These are phyloP conservation scores for Caenorhabditis virilis DNA, from an alignment of 2,888 invertebrate genomes.

Conservation along the genomic window DNA sequence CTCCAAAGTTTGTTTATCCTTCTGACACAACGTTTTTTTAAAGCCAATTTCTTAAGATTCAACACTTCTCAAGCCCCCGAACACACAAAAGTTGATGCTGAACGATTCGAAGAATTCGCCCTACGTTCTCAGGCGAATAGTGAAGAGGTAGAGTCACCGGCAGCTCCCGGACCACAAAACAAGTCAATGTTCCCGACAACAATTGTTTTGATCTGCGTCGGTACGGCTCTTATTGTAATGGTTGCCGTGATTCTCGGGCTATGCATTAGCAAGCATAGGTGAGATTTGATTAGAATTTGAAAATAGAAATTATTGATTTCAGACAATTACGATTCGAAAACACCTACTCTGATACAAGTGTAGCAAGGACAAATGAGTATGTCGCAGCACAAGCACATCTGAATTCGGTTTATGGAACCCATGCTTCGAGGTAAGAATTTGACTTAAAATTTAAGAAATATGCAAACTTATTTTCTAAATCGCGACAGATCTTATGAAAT, in stretches of 20 bases:
- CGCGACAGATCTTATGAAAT: too few relatives aligned
- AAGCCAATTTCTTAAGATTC: too few relatives aligned
- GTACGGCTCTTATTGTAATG: constrained; percentile 63
- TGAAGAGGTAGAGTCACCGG: constrained; percentile 19
- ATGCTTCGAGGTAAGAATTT: constrained; percentile 33
- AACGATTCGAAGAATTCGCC: constrained; percentile 34
- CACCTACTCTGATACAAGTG: constrained; percentile 44
- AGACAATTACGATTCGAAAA: constrained; percentile 39
- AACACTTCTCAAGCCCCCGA: constrained; percentile 6
- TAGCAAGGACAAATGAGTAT: constrained; percentile 60
- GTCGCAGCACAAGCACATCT: constrained; percentile 56
- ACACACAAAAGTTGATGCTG: constrained; percentile 3
- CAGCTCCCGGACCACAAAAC: not conserved
- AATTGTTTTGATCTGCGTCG: constrained; percentile 61
- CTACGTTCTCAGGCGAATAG: constrained; percentile 13
- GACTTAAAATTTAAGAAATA: constrained; percentile 2
- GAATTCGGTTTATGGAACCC: constrained; percentile 53
- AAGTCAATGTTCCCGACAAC: constrained; percentile 49
- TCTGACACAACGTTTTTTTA: too few relatives aligned
- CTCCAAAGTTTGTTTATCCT: constrained; percentile 25
- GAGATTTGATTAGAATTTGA: too few relatives aligned
- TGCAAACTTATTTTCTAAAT: not conserved
- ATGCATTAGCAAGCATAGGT: constrained; percentile 58
- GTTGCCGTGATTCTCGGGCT: constrained; percentile 61
- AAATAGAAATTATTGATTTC: too few relatives aligned